A percentile compares a stretch with the other conserved stretches of the same genome.
Conservation (phyloP, 2,113 vertebrate genomes). For the Telmatochromis sp. region DNA sequence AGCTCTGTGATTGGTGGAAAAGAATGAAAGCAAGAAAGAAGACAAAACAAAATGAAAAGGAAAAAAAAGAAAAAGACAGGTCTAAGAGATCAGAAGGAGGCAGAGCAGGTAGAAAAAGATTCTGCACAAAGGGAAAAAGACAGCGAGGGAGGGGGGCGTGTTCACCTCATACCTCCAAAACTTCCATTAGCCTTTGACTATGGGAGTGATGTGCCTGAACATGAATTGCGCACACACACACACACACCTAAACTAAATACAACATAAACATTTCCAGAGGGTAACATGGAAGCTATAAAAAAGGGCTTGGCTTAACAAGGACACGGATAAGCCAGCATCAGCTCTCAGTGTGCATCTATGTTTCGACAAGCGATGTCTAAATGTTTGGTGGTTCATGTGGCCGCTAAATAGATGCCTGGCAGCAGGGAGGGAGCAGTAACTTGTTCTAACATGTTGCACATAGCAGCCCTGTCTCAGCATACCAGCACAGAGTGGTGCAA, state of each 20-base stretch:
- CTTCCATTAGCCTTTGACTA: neutral
- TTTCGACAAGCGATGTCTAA: neutral
- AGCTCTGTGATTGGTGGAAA: slow-evolving; percentile 78
- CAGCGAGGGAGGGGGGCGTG: neutral
- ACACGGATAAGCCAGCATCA: neutral
- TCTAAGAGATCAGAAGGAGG: slow-evolving; percentile 32
- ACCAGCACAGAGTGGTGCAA: slow-evolving; percentile 26
- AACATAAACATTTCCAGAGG: neutral
- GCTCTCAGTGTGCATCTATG: neutral
- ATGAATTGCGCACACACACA: neutral
- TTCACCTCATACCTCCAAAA: slow-evolving; percentile 14
- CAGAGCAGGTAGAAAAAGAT: slow-evolving; percentile 38
- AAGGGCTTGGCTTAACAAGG: neutral
- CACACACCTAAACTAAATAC: neutral
- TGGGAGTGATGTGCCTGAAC: slow-evolving; percentile 28
- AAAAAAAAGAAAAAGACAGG: slow-evolving; percentile 43
- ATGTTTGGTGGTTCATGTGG: neutral
- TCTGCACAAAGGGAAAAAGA: slow-evolving; percentile 21
- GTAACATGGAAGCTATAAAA: neutral
- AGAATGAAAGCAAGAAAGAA: slow-evolving; percentile 61
- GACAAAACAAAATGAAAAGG: slow-evolving; percentile 10
- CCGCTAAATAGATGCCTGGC: slow-evolving; percentile 43
- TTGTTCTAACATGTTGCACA: slow-evolving; percentile 62
- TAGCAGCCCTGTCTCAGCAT: slow-evolving; percentile 50
- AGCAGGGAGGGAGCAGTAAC: slow-evolving; percentile 35